Evolutionary conservation across 2,888 invertebrate species (phyloP).

Genomic region (Orthonevra nobilis): DNA sequence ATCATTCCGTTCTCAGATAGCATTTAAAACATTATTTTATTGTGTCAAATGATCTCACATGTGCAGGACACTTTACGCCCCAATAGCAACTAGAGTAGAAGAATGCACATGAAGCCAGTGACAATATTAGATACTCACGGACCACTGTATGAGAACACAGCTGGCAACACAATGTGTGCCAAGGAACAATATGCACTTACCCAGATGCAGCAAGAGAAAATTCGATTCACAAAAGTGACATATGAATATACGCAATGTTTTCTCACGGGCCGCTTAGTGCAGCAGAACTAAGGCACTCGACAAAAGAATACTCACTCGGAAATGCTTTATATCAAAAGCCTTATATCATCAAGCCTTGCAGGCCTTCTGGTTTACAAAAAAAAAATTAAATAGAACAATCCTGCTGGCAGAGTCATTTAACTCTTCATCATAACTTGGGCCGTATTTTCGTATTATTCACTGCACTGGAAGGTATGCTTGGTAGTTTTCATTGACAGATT

Average conservation of each 20-base stretch:
- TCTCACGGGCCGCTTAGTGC: slow-evolving; percentile 7
- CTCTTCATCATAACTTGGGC: not conserved
- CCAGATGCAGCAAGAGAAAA: not conserved
- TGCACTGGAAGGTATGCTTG: slow-evolving; percentile 5
- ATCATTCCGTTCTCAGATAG: not conserved
- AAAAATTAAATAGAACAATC: slow-evolving; percentile 27
- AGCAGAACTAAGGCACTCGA: no score
- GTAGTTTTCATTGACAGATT: slow-evolving; percentile 24
- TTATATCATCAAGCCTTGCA: no score
- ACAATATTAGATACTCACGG: not conserved
- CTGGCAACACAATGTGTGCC: not conserved
- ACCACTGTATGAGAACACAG: slow-evolving; percentile 6
- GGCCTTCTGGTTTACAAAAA: no score
- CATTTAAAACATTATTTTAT: not conserved
- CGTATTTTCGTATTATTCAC: not conserved
- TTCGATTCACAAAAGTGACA: slow-evolving; percentile 15
- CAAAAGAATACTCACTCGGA: no score
- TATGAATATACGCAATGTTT: slow-evolving; percentile 29
- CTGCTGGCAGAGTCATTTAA: not conserved
- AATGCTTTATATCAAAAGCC: no score
- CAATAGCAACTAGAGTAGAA: slow-evolving; percentile 8
- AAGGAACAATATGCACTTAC: slow-evolving; percentile 16
- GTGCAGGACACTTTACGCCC: not conserved
- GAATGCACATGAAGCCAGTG: not conserved
- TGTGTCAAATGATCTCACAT: not conserved